phyloP scores from a whole-genome alignment of 1,140 invertebrate species.

The Gyrodactylus bullatarudis region DNA sequence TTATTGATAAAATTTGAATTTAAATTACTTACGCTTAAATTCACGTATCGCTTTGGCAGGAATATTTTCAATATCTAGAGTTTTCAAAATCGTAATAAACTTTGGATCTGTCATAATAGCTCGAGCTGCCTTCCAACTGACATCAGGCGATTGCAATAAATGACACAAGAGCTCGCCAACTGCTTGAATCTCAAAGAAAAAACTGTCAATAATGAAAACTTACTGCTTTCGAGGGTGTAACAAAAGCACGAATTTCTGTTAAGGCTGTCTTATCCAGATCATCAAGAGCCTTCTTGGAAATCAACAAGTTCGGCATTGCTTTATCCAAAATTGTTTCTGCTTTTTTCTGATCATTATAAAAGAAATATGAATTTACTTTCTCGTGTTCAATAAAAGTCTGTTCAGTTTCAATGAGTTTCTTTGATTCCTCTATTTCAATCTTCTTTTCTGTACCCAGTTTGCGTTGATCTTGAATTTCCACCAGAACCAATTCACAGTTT shows the following conservation, averaged over 20 bases:
- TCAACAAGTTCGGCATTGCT: slow-evolving; percentile 41
- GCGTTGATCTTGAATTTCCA: background rate
- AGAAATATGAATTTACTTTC: background rate
- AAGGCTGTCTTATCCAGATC: slow-evolving; percentile 54
- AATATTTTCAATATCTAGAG: slow-evolving; percentile 46
- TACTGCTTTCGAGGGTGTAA: slow-evolving; percentile 50
- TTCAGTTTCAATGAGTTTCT: background rate
- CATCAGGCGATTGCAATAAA: slow-evolving; percentile 21
- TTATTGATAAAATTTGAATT: no score
- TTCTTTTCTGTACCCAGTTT: background rate
- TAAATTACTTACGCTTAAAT: slow-evolving; percentile 20
- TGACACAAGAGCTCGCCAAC: slow-evolving; percentile 30
- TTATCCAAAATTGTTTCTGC: slow-evolving; percentile 38
- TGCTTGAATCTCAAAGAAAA: slow-evolving; percentile 22
- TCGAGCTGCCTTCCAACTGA: slow-evolving; percentile 54
- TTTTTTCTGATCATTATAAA: slow-evolving; percentile 20
- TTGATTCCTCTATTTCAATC: background rate
- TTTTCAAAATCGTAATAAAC: slow-evolving; percentile 39
- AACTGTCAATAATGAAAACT: slow-evolving; percentile 13
- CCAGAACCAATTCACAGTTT: background rate
- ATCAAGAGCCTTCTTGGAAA: slow-evolving; percentile 36
- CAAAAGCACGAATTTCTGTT: slow-evolving; percentile 56
- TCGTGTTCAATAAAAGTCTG: background rate
- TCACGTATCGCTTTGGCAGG: slow-evolving; percentile 34
- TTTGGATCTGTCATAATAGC: slow-evolving; percentile 55